Conservation (phyloP, 1,140 invertebrate genomes). For the Aphidius gifuensis region DNA sequence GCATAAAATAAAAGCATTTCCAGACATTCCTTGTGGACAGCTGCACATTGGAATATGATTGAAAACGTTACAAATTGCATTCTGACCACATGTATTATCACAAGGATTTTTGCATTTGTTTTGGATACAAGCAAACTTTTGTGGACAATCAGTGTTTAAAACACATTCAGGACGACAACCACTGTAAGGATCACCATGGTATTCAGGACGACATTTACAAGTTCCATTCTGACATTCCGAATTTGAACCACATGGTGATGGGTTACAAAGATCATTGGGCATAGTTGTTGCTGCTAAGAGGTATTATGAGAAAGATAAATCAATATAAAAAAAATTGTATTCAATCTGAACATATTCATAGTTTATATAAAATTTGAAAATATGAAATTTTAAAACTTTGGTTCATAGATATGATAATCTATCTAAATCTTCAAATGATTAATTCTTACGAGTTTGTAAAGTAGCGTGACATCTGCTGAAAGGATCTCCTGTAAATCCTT, state of each 20-base stretch:
- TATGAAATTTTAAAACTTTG: constrained; percentile 27
- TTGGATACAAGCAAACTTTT: constrained; percentile 62
- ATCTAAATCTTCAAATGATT: neutral
- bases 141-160: constrained; percentile 64
- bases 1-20: constrained; percentile 70
- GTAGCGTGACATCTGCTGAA: constrained; percentile 59
- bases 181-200: constrained; percentile 71
- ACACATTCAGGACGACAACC: constrained; percentile 68
- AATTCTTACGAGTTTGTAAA: constrained; percentile 43
- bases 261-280: constrained; percentile 55
- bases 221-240: constrained; percentile 62
- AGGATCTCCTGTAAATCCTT: constrained; percentile 68
- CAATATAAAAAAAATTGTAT: constrained; percentile 22
- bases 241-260: constrained; percentile 67
- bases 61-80: constrained; percentile 62
- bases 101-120: constrained; percentile 71
- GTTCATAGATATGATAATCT: neutral
- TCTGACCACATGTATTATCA: constrained; percentile 68
- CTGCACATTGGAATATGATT: constrained; percentile 67
- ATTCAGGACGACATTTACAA: constrained; percentile 64
- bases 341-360: too few species aligned
- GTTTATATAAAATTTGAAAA: constrained; percentile 54
- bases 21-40: constrained; percentile 65
- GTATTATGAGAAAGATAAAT: constrained; percentile 18
- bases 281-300: constrained; percentile 28